Evolutionary conservation across 2,113 vertebrate species (phyloP).

Genomic region (Microtus ochrogaster): DNA sequence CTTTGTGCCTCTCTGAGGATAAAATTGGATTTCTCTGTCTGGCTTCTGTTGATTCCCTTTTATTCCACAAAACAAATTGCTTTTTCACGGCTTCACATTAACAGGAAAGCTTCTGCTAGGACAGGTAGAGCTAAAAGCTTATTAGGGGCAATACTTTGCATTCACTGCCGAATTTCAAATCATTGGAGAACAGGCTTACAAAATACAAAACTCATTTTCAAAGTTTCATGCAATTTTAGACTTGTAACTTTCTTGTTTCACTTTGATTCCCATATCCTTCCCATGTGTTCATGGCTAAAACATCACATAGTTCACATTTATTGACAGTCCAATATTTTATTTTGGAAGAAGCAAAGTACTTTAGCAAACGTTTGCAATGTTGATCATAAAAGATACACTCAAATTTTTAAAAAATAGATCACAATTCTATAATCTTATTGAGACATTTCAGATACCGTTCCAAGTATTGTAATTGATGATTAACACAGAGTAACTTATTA

Average conservation of each 20-base stretch:
- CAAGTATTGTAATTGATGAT: neutral
- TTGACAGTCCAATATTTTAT: slow-evolving; percentile 74
- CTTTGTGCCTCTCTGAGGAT: slow-evolving; percentile 79
- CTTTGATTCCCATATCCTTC: slow-evolving; percentile 54
- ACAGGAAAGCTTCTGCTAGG: slow-evolving; percentile 73
- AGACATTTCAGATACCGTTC: neutral
- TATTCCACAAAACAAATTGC: slow-evolving; percentile 86
- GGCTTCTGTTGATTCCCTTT: slow-evolving; percentile 80
- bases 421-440: neutral
- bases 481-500: neutral
- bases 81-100: slow-evolving; percentile 76
- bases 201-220: slow-evolving; percentile 76
- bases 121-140: slow-evolving; percentile 77
- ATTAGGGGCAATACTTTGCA: slow-evolving; percentile 69
- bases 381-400: neutral
- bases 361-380: slow-evolving; percentile 50
- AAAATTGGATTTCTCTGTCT: slow-evolving; percentile 86
- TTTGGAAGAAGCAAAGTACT: slow-evolving; percentile 12
- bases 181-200: slow-evolving; percentile 48
- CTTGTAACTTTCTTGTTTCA: slow-evolving; percentile 24
- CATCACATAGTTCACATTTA: slow-evolving; percentile 68
- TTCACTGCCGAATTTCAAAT: slow-evolving; percentile 49
- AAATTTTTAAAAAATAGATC: neutral
- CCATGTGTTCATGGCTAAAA: slow-evolving; percentile 54
- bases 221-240: slow-evolving; percentile 57